phyloP scores from a whole-genome alignment of 2,113 vertebrate genomes.

The Dicaeum eximium region DNA sequence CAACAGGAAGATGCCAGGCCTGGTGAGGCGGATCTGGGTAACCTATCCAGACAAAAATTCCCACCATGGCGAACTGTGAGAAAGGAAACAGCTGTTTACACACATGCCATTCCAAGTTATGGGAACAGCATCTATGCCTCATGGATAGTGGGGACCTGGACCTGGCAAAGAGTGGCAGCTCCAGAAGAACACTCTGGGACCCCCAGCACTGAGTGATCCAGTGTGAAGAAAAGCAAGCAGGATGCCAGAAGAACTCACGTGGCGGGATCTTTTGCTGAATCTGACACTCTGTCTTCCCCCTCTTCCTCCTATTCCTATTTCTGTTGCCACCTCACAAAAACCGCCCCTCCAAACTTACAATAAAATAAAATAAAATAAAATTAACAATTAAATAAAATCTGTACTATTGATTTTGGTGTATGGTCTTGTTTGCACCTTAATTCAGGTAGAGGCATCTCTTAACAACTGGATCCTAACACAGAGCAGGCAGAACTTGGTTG shows the following conservation, averaged over 20 bases:
- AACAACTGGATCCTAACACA: rapidly evolving
- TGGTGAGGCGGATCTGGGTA: neutral
- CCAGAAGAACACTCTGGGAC: neutral
- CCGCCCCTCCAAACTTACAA: too few relatives aligned
- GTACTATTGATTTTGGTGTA: neutral
- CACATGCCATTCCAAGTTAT: neutral
- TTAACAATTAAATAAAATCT: neutral
- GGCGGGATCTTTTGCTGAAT: neutral
- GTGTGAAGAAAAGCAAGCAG: neutral
- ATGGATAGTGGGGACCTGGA: neutral
- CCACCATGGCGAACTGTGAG: neutral
- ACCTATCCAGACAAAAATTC: neutral
- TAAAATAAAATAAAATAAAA: neutral
- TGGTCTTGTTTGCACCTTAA: neutral
- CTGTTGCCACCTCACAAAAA: neutral
- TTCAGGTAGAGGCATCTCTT: neutral
- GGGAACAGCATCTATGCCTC: neutral
- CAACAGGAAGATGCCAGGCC: neutral
- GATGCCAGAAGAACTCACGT: neutral
- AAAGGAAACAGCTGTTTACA: neutral
- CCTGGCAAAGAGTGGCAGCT: neutral
- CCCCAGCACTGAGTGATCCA: neutral
- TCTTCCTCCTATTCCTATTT: neutral
- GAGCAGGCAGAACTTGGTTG: neutral
- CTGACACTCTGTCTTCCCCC: neutral